Evolutionary conservation across 1,140 invertebrate species (phyloP).

Genomic region (Mesaphorura yosii): DNA sequence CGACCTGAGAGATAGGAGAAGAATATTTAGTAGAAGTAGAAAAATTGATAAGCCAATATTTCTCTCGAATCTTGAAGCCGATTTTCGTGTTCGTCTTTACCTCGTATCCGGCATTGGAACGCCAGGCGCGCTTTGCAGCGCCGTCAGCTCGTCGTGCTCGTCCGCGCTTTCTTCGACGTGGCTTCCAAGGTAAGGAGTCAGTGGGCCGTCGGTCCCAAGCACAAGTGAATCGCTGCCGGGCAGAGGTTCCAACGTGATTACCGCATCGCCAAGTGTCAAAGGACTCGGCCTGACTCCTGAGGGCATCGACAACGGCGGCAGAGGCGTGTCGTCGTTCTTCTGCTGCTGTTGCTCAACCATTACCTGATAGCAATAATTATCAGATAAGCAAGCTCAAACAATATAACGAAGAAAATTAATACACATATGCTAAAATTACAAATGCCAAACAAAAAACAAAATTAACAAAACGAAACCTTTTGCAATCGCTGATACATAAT

Average conservation of each 20-base stretch:
- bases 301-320: not conserved
- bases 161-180: too few species aligned
- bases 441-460: not conserved
- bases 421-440: not conserved
- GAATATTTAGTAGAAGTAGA: not conserved
- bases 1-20: constrained; percentile 34
- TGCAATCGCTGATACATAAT: constrained; percentile 37
- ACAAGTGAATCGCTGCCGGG: not conserved
- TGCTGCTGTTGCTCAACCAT: constrained; percentile 20
- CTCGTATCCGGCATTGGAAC: constrained; percentile 46
- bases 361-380: constrained; percentile 7
- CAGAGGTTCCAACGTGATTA: not conserved
- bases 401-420: not conserved
- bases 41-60: constrained; percentile 2
- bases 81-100: not conserved
- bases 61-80: not conserved
- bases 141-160: too few species aligned
- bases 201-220: constrained; percentile 14
- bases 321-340: not conserved
- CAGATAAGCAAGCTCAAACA: not conserved
- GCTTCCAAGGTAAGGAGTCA: too few species aligned
- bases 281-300: not conserved
- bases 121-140: constrained; percentile 44
- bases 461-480: constrained; percentile 34
- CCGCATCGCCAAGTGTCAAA: not conserved